Base-by-base conservation (phyloP, 2,797 vertebrate species). In the Mormyrops boulengeri region DNA sequence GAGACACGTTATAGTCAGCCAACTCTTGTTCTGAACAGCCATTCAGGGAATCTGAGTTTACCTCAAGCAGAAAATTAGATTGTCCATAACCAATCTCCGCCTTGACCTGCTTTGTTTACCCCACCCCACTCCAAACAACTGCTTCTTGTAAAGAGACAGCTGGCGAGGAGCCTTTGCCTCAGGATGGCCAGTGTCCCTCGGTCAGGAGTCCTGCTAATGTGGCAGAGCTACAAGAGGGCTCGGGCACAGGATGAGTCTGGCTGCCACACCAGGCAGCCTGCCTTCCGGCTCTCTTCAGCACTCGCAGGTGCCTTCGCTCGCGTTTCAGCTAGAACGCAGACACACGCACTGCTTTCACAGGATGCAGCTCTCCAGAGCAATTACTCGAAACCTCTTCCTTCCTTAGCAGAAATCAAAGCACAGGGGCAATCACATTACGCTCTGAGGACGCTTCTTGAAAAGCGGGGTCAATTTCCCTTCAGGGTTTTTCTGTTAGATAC, bases 381-480 rank as follows among this genome's bases (percentile, higher is more conserved):
- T 89, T 84, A 73, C 49, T 89, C 89, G 62, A 66, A 38, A 38
- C 60, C 57, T 53, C 89, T 73, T 89, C 60, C 57, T 69, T 85
- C 80, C 82, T 89, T 86, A 89, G 47, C 60, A 87, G 89, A 89
- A 86, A 87, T 60, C 77, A 87, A 57, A 60, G 30, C 47, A 52
- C 57, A 44, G 3, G 11, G 8, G n/a, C 5, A n/a, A 26, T 17
- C 47, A n/a, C 1, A 34, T 49, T 49, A 34, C 2, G 8, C 57
- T 7, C 17, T 49, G 41, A 86, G 47, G 82, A 9, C 69, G 19
- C 26, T 73, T 88, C 87, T 66, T 57, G 30, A 62, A 62, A 66
- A 30, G 34, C 86, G 3, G 38, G 44, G 22, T 4, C 52, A 19
- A 50, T 84, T 53, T 89, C 73, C 73, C 30, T 22, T 84, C 17